Conservation (phyloP, 2,797 vertebrate genomes). For the Sternotherus odoratus region DNA sequence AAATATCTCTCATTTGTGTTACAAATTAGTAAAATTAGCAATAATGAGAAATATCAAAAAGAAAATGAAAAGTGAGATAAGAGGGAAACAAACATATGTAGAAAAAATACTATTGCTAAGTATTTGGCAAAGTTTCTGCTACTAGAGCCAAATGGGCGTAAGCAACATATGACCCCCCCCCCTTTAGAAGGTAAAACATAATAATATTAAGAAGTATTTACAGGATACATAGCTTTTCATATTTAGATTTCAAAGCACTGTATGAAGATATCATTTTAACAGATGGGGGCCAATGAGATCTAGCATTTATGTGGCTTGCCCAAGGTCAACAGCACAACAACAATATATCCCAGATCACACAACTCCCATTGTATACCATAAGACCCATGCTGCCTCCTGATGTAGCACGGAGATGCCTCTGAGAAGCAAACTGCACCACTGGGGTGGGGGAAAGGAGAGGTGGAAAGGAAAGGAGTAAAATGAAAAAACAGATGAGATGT, state of each 20-base stretch:
- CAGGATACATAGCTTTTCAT: not conserved
- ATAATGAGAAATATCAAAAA: conserved; percentile 57
- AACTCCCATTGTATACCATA: not conserved
- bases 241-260: conserved; percentile 42
- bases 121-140: not conserved
- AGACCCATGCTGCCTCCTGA: not conserved
- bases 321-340: not conserved
- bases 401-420: not conserved
- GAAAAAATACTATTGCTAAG: not conserved
- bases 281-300: not conserved
- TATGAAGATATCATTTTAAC: not conserved
- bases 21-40: conserved; percentile 68
- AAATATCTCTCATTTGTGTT: conserved; percentile 4
- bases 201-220: not conserved
- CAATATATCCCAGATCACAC: rapidly evolving
- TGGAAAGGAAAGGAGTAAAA: conserved; percentile 28
- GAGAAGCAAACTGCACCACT: too few relatives aligned
- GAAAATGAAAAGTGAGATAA: conserved; percentile 37
- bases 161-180: not conserved
- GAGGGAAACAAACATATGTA: conserved; percentile 21
- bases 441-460: not conserved
- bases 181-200: conserved; percentile 21
- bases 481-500: not conserved
- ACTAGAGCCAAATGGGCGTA: not conserved
- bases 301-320: conserved; percentile 8